Base-by-base conservation (phyloP, 2,113 vertebrate species). In the Rhynchomys soricoides region DNA sequence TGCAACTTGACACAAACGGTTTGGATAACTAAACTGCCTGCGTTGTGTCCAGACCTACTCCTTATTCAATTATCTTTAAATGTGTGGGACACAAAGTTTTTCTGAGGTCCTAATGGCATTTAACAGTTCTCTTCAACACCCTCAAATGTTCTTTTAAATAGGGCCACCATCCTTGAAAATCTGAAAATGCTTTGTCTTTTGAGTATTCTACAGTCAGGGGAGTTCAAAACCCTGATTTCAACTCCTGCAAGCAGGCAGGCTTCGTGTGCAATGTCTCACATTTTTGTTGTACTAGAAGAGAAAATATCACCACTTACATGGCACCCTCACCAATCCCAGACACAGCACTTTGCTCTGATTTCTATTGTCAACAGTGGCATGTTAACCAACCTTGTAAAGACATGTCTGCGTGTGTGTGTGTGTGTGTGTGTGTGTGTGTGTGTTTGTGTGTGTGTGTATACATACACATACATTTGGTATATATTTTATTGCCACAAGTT, bases 1-100 rank as follows among this genome's bases (percentile, higher is more conserved):
- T 93, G 73, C 82, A 94, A 74, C 79, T 92, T 70, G 82, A 96
- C 74, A 88, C 66, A 91, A 95, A 96, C 31, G 21, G 43, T 70
- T 13, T 90, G 85, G 74, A 88, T 92, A 92, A 89, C 77, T 70
- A 68, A 95, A 94, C 10, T 40, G 62, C 43, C 77, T 94, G n/a
- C 73, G 93, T 81, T 90, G 57, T 90, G 19, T 90, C 74, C 64
- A 68, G 85, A 92, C 73, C 66, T 77, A 59, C 50, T 94, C 52
- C n/a, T 89, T 62, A 74, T 62, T 93, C 74, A 86, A 90, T 77
- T 91, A 94, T 50, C 64, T 93, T 95, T 86, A 79, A 90, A 50
- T 68, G 13, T 45, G 13, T 43, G 93, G 52, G 88, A 92, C 73
- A 57, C 59, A 87, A 95, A 87, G 57, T 11, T 57, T 91, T 89